These are phyloP conservation scores for Mellivora capensis DNA, from an alignment of 2,113 vertebrate genomes.

Conservation along the genomic window DNA sequence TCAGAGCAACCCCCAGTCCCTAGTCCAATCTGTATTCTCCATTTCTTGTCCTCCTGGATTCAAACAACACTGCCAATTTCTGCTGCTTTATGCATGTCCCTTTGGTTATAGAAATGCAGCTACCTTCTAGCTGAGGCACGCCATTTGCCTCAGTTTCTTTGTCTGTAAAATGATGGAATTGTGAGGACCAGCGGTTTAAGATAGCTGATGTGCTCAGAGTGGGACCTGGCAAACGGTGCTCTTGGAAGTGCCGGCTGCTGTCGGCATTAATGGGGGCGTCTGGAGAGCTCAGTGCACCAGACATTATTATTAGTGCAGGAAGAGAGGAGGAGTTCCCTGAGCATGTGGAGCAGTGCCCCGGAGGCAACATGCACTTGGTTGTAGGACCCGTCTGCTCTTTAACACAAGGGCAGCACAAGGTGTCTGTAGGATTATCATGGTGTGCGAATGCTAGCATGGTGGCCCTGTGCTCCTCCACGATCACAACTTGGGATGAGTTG, in stretches of 20 bases:
- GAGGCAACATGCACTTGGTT: background rate
- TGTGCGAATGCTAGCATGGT: rapidly evolving
- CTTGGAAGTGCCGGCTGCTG: rapidly evolving
- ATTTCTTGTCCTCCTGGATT: rapidly evolving
- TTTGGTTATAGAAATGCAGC: background rate
- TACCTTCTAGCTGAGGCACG: rapidly evolving
- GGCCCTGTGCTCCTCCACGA: background rate
- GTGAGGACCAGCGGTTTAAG: background rate
- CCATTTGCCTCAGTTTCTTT: background rate
- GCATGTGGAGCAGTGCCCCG: background rate
- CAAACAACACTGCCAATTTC: rapidly evolving
- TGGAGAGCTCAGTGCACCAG: rapidly evolving
- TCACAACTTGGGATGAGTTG: background rate
- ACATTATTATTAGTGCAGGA: rapidly evolving
- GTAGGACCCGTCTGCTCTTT: background rate
- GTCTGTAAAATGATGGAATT: background rate
- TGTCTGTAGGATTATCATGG: background rate
- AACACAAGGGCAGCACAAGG: rapidly evolving
- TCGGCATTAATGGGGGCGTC: rapidly evolving
- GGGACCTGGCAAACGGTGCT: rapidly evolving
- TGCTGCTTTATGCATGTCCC: rapidly evolving
- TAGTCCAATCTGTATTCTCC: rapidly evolving
- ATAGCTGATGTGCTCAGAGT: rapidly evolving
- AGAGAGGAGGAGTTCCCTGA: background rate
- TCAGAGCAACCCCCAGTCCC: rapidly evolving